A percentile compares a stretch with the other conserved stretches of the same genome.
phyloP scores from a whole-genome alignment of 2,888 invertebrate species.

The Lacanobia wlatinum region DNA sequence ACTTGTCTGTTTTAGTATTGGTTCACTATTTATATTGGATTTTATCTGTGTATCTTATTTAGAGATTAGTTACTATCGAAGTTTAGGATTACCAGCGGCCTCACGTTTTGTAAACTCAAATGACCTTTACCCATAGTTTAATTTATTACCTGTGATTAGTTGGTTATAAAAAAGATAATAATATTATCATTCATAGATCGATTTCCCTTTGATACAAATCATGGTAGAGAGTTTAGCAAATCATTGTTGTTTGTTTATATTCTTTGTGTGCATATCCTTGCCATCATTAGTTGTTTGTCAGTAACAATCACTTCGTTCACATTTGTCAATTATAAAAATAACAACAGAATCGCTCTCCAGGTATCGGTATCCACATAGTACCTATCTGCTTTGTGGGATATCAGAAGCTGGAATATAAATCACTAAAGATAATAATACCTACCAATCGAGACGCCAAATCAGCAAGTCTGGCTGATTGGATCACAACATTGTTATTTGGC shows the following conservation, averaged over 20 bases:
- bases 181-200: background rate
- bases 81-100: slow-evolving; percentile 27
- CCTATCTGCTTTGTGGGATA: too few relatives aligned
- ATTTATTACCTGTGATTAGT: background rate
- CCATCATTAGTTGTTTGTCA: background rate
- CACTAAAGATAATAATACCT: too few relatives aligned
- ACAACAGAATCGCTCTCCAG: too few relatives aligned
- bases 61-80: slow-evolving; percentile 32
- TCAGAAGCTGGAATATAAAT: too few relatives aligned
- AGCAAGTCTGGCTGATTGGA: too few relatives aligned
- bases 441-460: too few relatives aligned
- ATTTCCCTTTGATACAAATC: background rate
- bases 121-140: background rate
- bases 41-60: slow-evolving; percentile 20
- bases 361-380: too few relatives aligned
- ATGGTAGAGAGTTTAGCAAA: background rate
- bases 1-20: slow-evolving; percentile 27
- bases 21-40: slow-evolving; percentile 32
- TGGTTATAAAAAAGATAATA: background rate
- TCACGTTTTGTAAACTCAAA: slow-evolving; percentile 22
- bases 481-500: too few relatives aligned
- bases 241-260: background rate
- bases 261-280: background rate
- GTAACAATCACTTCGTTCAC: background rate
- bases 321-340: too few relatives aligned